These are phyloP conservation scores for Brachyrhaphis roseni DNA, from an alignment of 2,797 vertebrate species.

Conservation along the genomic window DNA sequence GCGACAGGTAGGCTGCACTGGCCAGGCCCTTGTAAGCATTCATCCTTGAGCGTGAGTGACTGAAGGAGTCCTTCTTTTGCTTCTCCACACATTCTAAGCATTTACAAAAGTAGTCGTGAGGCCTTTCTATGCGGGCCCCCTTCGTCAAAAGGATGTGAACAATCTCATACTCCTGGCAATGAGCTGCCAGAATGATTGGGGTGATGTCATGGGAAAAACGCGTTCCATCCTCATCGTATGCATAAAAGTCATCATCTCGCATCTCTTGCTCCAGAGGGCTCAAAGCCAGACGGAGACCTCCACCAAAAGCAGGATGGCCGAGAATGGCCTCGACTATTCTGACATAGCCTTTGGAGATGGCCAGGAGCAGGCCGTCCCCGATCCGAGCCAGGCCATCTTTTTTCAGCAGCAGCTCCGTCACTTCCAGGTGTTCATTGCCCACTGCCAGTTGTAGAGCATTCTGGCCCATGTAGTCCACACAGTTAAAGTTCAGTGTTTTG, in stretches of 20 bases:
- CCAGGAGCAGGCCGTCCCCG: constrained; percentile 90
- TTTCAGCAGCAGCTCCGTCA: constrained; percentile 94
- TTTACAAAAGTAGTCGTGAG: constrained; percentile 97
- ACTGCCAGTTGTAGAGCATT: constrained; percentile 94
- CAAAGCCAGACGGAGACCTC: constrained; percentile 87
- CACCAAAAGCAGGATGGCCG: constrained; percentile 89
- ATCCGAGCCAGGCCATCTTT: constrained; percentile 93
- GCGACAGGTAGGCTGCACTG: constrained; percentile 92
- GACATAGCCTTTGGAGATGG: constrained; percentile 96
- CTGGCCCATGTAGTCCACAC: constrained; percentile 98
- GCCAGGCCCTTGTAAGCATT: constrained; percentile 96
- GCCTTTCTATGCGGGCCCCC: constrained; percentile 92
- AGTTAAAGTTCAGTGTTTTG: constrained; percentile 95
- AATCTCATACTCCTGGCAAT: constrained; percentile 97
- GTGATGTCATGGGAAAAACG: constrained; percentile 96
- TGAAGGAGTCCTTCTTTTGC: constrained; percentile 92
- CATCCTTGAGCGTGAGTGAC: constrained; percentile 96
- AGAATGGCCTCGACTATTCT: constrained; percentile 96
- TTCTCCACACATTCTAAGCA: constrained; percentile 90
- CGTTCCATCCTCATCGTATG: constrained; percentile 94
- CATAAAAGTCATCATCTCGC: constrained; percentile 93
- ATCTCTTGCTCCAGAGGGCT: constrained; percentile 94
- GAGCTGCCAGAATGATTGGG: constrained; percentile 91
- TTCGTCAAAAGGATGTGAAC: constrained; percentile 94
- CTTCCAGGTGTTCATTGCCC: constrained; percentile 95